A percentile compares a stretch with the other conserved stretches of the same genome.
Conservation (phyloP, 2,113 vertebrate genomes). For the Parotia lawesii region DNA sequence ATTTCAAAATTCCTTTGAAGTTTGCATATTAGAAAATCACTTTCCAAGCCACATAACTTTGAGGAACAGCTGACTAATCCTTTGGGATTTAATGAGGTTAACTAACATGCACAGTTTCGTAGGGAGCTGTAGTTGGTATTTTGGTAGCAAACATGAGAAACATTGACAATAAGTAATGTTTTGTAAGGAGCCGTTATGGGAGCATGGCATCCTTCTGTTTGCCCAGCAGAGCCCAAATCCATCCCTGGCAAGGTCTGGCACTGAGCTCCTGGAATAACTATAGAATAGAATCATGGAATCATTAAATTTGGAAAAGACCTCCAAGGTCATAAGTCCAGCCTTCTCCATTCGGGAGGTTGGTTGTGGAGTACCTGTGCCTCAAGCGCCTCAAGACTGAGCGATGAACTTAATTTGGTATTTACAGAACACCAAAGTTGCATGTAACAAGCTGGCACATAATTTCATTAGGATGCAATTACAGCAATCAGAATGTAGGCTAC, state of each 20-base stretch:
- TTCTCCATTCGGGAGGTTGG: fast-evolving
- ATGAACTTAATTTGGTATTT: constrained; percentile 16
- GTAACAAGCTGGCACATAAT: constrained; percentile 21
- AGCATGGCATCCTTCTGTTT: neutral
- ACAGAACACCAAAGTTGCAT: neutral
- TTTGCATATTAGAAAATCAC: constrained; percentile 66
- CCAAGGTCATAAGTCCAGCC: neutral
- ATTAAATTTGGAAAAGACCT: neutral
- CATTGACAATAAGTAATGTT: neutral
- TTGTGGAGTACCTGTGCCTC: neutral
- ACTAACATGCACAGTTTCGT: constrained; percentile 14
- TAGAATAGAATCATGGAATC: neutral
- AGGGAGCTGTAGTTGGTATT: constrained; percentile 13
- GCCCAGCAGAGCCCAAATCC: neutral
- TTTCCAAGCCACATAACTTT: constrained; percentile 50
- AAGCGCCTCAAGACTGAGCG: neutral
- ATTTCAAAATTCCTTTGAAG: constrained; percentile 72
- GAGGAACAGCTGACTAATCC: constrained; percentile 60
- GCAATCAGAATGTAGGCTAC: constrained; percentile 14
- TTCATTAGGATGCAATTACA: constrained; percentile 48
- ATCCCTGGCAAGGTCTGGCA: neutral
- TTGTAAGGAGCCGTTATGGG: neutral
- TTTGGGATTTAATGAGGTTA: constrained; percentile 62
- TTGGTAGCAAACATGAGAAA: constrained; percentile 4
- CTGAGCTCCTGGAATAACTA: neutral